Evolutionary conservation across 2,113 vertebrate species (phyloP), one percentile per base, ranked within the genome.

Genomic region (Epinephelus fuscoguttatus): DNA sequence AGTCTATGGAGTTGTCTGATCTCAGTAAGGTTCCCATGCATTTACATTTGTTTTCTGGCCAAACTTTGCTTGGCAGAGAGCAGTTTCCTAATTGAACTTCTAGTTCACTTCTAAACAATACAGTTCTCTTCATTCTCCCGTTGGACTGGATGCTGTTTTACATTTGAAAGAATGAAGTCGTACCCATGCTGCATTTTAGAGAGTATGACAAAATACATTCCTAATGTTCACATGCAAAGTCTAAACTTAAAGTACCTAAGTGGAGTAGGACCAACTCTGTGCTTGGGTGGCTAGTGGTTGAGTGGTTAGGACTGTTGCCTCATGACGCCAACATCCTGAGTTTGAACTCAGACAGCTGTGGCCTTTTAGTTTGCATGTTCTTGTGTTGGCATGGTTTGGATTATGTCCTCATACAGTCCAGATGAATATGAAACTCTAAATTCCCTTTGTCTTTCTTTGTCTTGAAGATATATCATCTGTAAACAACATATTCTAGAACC

Each of bases 41-140:
- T 84, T 89, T 81, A 84, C 17, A 40, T 88, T 92, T 89, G 87
- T 89, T 86, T 89, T 87, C 76, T 56, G 76, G 87, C 64, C 85
- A 88, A 82, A 56, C 70, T 80, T 63, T 64, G 27, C 78, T 84
- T 92, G 92, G 85, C 82, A 89, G 63, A 56, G 57, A 69, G 33
- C 57, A 42, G 62, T 53, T 71, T 83, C 59, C 60, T 70, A 63
- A 77, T 57, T 81, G 30, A 84, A 83, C 60, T 72, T 81, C 61
- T 68, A 12, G 56, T 78, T 86, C 33, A 79, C 25, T 60, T 67
- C 14, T 13, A 64, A 57, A 79, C 63, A 81, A 81, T n/a, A 75
- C 23, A 73, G 6, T 62, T 73, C 66, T 75, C 53, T 81, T 37
- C 12, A 18, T 60, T 45, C 49, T n/a, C 7, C 27, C 64, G 42